A percentile compares a stretch with the other conserved stretches of the same genome.
phyloP scores from a whole-genome alignment of 2,888 invertebrate genomes.

The Meliscaeva auricollis region DNA sequence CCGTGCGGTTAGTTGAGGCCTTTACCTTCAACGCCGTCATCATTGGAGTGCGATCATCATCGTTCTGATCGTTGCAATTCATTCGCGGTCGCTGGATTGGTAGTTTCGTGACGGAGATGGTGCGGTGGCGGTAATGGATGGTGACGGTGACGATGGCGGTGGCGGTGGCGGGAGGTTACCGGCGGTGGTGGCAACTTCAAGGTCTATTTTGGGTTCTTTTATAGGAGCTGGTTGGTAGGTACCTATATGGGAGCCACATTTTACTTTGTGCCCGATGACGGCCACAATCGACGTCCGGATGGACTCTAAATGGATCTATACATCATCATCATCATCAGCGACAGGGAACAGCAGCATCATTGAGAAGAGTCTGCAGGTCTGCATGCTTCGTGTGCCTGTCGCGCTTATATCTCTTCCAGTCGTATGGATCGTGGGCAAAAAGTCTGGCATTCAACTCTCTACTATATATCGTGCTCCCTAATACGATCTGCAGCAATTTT shows the following conservation, averaged over 20 bases:
- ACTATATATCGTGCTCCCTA: slow-evolving; percentile 69
- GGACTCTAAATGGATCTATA: slow-evolving; percentile 75
- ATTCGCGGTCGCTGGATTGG: slow-evolving; percentile 51
- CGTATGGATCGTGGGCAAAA: slow-evolving; percentile 60
- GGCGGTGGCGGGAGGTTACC: neutral
- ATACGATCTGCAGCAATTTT: slow-evolving; percentile 71
- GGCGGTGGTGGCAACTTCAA: slow-evolving; percentile 31
- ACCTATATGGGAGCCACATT: slow-evolving; percentile 60
- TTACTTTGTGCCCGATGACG: slow-evolving; percentile 51
- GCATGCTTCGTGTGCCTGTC: slow-evolving; percentile 73
- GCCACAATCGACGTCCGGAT: slow-evolving; percentile 70
- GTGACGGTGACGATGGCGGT: neutral
- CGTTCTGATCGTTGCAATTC: slow-evolving; percentile 73
- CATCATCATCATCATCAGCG: slow-evolving; percentile 74
- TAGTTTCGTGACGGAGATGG: slow-evolving; percentile 49
- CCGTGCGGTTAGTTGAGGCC: slow-evolving; percentile 73
- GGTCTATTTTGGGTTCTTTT: slow-evolving; percentile 67
- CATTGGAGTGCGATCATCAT: slow-evolving; percentile 69
- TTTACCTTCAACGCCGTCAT: slow-evolving; percentile 71
- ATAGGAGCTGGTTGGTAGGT: slow-evolving; percentile 28
- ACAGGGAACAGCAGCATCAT: slow-evolving; percentile 44
- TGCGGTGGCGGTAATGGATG: slow-evolving; percentile 18
- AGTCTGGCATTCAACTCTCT: slow-evolving; percentile 64
- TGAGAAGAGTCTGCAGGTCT: slow-evolving; percentile 38
- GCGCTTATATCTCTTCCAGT: slow-evolving; percentile 71